Percentiles rank a stretch among this genome's conserved stretches.
These are phyloP conservation scores for Styela plicata DNA, from an alignment of 23 tunicate species.

Conservation along the genomic window DNA sequence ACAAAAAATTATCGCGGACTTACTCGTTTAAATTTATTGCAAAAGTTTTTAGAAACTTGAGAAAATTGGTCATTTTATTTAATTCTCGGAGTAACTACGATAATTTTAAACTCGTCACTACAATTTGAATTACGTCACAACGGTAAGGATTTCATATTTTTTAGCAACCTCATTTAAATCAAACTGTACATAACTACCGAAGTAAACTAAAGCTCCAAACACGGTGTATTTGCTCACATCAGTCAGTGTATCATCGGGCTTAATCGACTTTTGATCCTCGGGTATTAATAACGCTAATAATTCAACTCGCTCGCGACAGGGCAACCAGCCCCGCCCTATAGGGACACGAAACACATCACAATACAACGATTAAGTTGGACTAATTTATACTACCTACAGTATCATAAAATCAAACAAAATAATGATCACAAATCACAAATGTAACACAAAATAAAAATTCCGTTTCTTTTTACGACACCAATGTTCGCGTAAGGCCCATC, in stretches of 20 bases:
- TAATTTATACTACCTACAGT: background rate
- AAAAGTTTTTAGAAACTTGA: too few species aligned
- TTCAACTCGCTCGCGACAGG: background rate
- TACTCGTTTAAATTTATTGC: too few species aligned
- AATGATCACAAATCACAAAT: background rate
- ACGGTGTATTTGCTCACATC: conserved; percentile 25
- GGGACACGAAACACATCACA: conserved; percentile 10
- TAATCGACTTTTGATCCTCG: conserved; percentile 28
- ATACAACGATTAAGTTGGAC: background rate
- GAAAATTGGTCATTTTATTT: too few species aligned
- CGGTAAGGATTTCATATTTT: background rate
- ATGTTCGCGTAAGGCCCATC: too few species aligned
- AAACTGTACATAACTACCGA: background rate
- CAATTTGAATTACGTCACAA: too few species aligned
- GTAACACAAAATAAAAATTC: too few species aligned
- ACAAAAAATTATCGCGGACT: too few species aligned
- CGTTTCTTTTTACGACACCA: too few species aligned
- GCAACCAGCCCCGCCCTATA: conserved; percentile 17
- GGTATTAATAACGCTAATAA: conserved; percentile 17
- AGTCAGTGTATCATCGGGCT: conserved; percentile 31
- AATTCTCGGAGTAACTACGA: too few species aligned
- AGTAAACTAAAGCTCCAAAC: background rate
- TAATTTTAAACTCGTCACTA: too few species aligned
- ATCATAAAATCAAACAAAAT: background rate
- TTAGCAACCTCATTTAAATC: background rate